Evolutionary conservation across 1,140 invertebrate species (phyloP), one percentile per base, ranked within the genome.

Genomic region (Heterodera schachtii): DNA sequence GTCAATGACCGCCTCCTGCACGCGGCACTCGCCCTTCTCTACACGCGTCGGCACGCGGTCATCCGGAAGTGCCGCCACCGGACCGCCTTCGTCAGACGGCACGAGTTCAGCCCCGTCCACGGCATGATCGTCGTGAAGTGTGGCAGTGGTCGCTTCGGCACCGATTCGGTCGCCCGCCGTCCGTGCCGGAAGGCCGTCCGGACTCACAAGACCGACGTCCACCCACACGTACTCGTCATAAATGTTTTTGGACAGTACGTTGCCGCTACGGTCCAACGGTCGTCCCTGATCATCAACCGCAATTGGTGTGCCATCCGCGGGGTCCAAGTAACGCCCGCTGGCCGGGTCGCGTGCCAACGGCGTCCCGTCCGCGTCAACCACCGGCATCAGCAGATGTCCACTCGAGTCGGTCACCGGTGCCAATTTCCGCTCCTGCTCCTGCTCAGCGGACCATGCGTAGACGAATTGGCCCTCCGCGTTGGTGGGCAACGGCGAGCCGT

Each of bases 401-500:
- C 69, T 74, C 6, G 69, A 47, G 73, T 86, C 85, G 5, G 85
- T 86, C 13, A 86, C 86, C 8, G 86, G 47, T 19, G 71, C 52
- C 43, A 74, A 73, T 9, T 60, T 43, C 13, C 75, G 60, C 19
- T 52, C 41, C 16, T 73, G 21, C 13, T 80, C 67, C 31, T 80
- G 73, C 3, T 73, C 81, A 16, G 67, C 78, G 70, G 57, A 43
- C 21, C 21, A 52, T 31, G 73, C 52, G 8, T 84, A 47, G 19
- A 85, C 76, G 57, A 84, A 73, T 44, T 82, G 70, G n/a, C 85
- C 85, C 46, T 84, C 31, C 11, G 49, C 52, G 73, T 86, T 80
- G 8, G 83, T 86, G 49, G 86, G 86, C 8, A 87, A 75, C 49
- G 86, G 86, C 3, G 85, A 83, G 13, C 86, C 87, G 78, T 87